phyloP scores from a whole-genome alignment of 2,888 invertebrate species.

The Elegia similella region DNA sequence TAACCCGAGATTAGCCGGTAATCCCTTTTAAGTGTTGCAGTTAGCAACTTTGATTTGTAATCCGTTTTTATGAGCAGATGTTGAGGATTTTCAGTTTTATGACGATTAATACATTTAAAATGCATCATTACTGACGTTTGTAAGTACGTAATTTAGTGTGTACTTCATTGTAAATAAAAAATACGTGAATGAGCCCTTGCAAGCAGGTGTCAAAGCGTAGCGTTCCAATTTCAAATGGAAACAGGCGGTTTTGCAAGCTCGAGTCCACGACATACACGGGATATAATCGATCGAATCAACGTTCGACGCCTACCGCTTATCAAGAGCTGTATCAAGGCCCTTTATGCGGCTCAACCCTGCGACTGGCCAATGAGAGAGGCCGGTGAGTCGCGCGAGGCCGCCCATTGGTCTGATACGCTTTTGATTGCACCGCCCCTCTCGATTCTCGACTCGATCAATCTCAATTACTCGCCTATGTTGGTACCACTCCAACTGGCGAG shows the following conservation, averaged over 20 bases:
- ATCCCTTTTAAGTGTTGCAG: slow-evolving; percentile 63
- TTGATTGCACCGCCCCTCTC: slow-evolving; percentile 78
- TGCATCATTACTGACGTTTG: slow-evolving; percentile 18
- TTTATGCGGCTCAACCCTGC: slow-evolving; percentile 67
- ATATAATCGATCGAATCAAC: slow-evolving; percentile 73
- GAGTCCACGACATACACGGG: slow-evolving; percentile 41
- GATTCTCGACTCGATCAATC: slow-evolving; percentile 77
- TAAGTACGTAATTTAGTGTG: background rate
- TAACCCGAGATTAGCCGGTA: slow-evolving; percentile 66
- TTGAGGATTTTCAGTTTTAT: slow-evolving; percentile 30
- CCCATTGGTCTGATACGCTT: slow-evolving; percentile 75
- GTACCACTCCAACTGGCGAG: slow-evolving; percentile 52
- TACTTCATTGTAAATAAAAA: too few species aligned
- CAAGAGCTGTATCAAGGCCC: slow-evolving; percentile 76
- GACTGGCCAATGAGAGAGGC: slow-evolving; percentile 59
- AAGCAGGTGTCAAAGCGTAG: background rate
- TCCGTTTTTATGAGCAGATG: slow-evolving; percentile 56
- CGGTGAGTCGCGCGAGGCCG: slow-evolving; percentile 45
- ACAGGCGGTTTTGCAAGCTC: slow-evolving; percentile 29
- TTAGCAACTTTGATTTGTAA: slow-evolving; percentile 60
- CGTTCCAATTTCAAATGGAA: slow-evolving; percentile 11
- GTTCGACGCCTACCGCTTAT: slow-evolving; percentile 74
- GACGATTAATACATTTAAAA: slow-evolving; percentile 33
- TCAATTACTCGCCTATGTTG: slow-evolving; percentile 67
- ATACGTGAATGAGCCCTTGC: too few species aligned